Evolutionary conservation across 2,113 vertebrate genomes (phyloP), one percentile per base, ranked within the genome.

Genomic region (Otis tarda): DNA sequence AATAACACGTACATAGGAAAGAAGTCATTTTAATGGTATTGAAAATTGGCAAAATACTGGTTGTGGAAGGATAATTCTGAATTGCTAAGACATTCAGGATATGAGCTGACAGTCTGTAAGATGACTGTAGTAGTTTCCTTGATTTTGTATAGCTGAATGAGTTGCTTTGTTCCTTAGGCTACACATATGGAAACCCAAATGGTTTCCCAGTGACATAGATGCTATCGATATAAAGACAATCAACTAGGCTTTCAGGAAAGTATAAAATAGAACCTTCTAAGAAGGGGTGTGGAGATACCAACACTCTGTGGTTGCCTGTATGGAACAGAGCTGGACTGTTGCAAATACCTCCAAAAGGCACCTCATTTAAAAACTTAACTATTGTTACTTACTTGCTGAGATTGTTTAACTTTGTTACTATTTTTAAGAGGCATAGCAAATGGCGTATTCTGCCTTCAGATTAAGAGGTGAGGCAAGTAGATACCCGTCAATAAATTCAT

Each of bases 181-280:
- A 43, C 6, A 2, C 31, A 61, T 12, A 57, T 76, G 69, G 67
- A 94, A 96, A 78, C 17, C 75, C 6, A 74, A 94, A 93, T 56
- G 16, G 4, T 85, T 90, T 95, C 85, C 53, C 69, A 39, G 60
- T 83, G 74, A 92, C 57, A 71, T 4, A 59, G 65, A 57, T 91
- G 73, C 69, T 47, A 90, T 80, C 91, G 79, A 91, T 83, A 61
- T 37, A 74, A 57, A 64, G 43, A 68, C 94, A 93, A 81, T 52
- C 37, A 82, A 69, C 22, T 59, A 31, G 53, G 63, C 53, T 94
- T 86, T 96, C 89, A 67, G 87, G 41, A 93, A 95, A 93, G 65
- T 52, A 68, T 59, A 81, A 96, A 43, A 47, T 56, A 87, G 31
- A 67, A 55, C 49, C 75, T 83, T 69, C 41, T 78, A 63, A 83